Conservation (phyloP, 2,888 invertebrate genomes). For the Trachelus tabidus region DNA sequence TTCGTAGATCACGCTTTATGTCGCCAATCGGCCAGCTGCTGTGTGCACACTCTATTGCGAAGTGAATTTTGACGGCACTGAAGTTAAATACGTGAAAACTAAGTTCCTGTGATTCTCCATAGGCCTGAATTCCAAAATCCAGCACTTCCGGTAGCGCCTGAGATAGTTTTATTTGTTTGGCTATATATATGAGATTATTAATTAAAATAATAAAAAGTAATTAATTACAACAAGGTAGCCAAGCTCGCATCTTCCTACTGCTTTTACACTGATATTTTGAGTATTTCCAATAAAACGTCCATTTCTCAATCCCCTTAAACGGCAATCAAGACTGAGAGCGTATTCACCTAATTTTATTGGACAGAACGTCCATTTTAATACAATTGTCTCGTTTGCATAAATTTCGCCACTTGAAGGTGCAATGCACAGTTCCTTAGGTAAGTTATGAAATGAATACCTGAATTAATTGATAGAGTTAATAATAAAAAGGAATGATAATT, state of each 20-base stretch:
- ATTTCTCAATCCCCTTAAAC: constrained; percentile 18
- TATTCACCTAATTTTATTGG: constrained; percentile 35
- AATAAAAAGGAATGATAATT: neutral
- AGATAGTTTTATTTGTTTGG: neutral
- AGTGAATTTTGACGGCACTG: constrained; percentile 61
- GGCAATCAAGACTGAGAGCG: constrained; percentile 31
- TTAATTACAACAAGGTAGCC: constrained; percentile 32
- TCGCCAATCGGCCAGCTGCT: constrained; percentile 31
- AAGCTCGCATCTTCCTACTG: constrained; percentile 30
- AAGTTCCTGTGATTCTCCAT: constrained; percentile 43
- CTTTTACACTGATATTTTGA: constrained; percentile 20
- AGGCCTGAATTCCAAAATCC: constrained; percentile 54
- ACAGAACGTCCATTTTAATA: constrained; percentile 41
- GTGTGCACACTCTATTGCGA: constrained; percentile 43
- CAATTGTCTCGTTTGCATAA: constrained; percentile 42
- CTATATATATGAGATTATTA: neutral
- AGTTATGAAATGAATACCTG: constrained; percentile 32
- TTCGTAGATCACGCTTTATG: constrained; percentile 34
- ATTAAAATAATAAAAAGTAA: neutral
- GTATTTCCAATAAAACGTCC: constrained; percentile 2
- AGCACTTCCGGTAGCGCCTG: constrained; percentile 62
- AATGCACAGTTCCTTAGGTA: constrained; percentile 31
- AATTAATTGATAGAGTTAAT: constrained; percentile 3
- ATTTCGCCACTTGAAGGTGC: constrained; percentile 30
- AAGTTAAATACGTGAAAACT: constrained; percentile 64